These are phyloP conservation scores for Acanthis flammea DNA, from an alignment of 2,797 vertebrate genomes.

Conservation along the genomic window DNA sequence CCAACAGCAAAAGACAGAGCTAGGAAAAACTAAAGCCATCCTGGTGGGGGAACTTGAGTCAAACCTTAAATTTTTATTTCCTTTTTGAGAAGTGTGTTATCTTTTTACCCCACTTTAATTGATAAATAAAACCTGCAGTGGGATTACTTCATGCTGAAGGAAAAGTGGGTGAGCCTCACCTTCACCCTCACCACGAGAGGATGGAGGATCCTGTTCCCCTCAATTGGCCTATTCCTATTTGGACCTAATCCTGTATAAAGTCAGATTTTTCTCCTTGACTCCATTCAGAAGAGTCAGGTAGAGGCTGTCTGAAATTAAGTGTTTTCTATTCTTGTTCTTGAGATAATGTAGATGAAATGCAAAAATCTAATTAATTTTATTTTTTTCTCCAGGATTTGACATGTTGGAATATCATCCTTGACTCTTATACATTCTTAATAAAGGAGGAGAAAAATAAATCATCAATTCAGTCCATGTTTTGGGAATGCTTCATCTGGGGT, in stretches of 20 bases:
- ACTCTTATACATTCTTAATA: not conserved
- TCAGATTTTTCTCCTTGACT: not conserved
- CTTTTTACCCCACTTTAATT: not conserved
- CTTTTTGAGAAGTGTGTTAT: not conserved
- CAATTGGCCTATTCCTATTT: not conserved
- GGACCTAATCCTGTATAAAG: not conserved
- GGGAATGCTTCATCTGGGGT: conserved; percentile 10
- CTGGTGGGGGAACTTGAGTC: not conserved
- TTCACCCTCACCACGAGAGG: not conserved
- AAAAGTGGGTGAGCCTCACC: not conserved
- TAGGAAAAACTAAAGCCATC: not conserved
- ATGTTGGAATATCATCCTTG: not conserved
- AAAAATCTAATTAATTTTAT: not conserved
- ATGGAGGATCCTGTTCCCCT: not conserved
- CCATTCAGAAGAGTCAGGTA: not conserved
- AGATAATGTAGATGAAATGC: not conserved
- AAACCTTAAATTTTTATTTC: not conserved
- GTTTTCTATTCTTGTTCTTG: not conserved
- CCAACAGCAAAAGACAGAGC: not conserved
- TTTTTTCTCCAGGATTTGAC: not conserved
- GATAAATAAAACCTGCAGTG: not conserved
- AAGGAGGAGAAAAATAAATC: not conserved
- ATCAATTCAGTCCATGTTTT: conserved; percentile 22
- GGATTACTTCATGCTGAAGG: not conserved
- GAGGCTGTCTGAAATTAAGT: not conserved